These are phyloP conservation scores for Sebastes steindachneri DNA, from an alignment of 2,797 vertebrate species.

Conservation along the genomic window DNA sequence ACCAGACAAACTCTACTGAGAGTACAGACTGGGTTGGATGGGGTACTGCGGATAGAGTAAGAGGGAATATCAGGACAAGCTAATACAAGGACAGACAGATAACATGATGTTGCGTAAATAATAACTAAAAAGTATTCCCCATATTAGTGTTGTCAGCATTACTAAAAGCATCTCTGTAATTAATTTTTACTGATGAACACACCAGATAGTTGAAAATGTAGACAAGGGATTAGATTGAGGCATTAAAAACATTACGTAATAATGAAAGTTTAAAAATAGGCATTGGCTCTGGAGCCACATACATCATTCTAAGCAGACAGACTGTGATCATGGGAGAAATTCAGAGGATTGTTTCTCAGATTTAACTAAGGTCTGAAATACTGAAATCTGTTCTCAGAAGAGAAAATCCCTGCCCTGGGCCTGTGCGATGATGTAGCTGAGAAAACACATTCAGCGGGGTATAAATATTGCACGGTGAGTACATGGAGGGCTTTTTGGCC, in stretches of 20 bases:
- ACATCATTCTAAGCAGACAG: background rate
- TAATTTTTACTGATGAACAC: background rate
- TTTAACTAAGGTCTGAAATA: constrained; percentile 44
- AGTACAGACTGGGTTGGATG: background rate
- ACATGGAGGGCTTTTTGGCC: constrained; percentile 72
- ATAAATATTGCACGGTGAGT: constrained; percentile 80
- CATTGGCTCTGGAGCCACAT: background rate
- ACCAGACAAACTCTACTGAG: background rate
- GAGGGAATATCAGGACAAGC: background rate
- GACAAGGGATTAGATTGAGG: background rate
- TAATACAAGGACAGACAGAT: background rate
- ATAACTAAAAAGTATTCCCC: background rate
- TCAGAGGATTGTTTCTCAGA: constrained; percentile 39
- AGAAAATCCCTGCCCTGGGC: constrained; percentile 53
- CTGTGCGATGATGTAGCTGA: constrained; percentile 47
- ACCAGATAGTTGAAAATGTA: background rate
- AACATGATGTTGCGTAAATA: background rate
- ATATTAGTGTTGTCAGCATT: background rate
- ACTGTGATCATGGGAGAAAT: constrained; percentile 16
- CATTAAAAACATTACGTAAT: background rate
- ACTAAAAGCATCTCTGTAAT: background rate
- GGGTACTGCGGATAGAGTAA: background rate
- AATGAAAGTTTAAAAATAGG: background rate
- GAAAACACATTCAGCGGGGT: constrained; percentile 63
- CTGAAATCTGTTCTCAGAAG: constrained; percentile 18